Conservation (phyloP, 2,113 vertebrate species). For the Cinclus cinclus region DNA sequence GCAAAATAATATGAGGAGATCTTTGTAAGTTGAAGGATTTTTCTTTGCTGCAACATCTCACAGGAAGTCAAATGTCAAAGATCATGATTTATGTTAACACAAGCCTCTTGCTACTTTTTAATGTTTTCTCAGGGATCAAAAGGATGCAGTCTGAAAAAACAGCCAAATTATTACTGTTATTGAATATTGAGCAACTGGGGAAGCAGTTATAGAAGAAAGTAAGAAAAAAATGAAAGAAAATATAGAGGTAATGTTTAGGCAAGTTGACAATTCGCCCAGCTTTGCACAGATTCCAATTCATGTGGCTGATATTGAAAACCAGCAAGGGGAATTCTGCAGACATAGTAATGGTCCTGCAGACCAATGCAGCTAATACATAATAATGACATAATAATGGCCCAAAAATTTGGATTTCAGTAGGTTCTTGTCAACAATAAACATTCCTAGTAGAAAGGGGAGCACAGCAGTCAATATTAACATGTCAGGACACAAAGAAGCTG, state of each 20-base stretch:
- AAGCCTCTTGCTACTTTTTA: background rate
- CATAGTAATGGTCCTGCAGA: background rate
- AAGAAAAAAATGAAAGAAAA: background rate
- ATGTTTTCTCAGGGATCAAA: background rate
- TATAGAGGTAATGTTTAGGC: background rate
- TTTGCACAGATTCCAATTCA: background rate
- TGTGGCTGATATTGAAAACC: background rate
- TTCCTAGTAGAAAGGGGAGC: background rate
- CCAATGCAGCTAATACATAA: background rate
- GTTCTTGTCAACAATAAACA: background rate
- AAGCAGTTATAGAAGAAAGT: background rate
- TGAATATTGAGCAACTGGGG: background rate
- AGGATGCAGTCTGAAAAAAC: background rate
- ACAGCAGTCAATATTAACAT: background rate
- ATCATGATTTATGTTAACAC: background rate
- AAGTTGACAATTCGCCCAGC: background rate
- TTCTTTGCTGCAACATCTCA: background rate
- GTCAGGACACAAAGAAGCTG: background rate
- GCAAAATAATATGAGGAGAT: rapidly evolving
- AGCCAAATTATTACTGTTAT: background rate
- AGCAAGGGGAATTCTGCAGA: background rate
- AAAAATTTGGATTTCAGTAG: background rate
- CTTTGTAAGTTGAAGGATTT: background rate
- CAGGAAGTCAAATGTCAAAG: background rate
- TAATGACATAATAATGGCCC: background rate